These are phyloP conservation scores for Calameuta idolon DNA, from an alignment of 2,888 invertebrate species.

Conservation along the genomic window DNA sequence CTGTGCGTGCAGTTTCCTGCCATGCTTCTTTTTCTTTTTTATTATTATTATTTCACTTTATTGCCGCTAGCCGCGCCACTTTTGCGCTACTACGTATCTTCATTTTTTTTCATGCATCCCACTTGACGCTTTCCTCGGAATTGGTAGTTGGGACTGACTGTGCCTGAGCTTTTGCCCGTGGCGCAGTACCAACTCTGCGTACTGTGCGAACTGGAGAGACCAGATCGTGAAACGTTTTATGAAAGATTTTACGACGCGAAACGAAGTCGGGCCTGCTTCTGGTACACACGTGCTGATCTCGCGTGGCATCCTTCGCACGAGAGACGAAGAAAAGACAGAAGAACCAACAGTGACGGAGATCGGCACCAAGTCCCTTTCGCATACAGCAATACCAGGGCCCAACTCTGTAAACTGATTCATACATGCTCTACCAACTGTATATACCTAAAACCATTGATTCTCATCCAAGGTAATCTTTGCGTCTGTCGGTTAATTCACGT, in stretches of 20 bases:
- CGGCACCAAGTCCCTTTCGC: background rate
- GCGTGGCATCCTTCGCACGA: background rate
- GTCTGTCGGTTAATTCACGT: constrained; percentile 11
- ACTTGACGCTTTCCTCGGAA: background rate
- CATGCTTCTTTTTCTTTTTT: background rate
- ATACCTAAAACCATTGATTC: background rate
- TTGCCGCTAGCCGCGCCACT: background rate
- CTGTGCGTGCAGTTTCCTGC: background rate
- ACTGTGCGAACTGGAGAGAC: background rate
- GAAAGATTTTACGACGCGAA: constrained; percentile 57
- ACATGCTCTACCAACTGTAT: background rate
- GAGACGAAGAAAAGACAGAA: constrained; percentile 2
- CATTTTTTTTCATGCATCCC: background rate
- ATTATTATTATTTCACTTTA: background rate
- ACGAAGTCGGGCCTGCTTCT: constrained; percentile 39
- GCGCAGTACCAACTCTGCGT: background rate
- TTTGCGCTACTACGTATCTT: background rate
- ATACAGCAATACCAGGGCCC: background rate
- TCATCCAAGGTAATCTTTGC: background rate
- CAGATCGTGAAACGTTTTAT: constrained; percentile 60
- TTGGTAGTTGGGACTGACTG: background rate
- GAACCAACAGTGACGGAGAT: background rate
- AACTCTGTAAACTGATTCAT: background rate
- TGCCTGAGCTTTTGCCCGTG: background rate
- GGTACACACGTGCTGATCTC: constrained; percentile 57